These are phyloP conservation scores for Lathamus discolor DNA, from an alignment of 2,113 vertebrate species.

Conservation along the genomic window DNA sequence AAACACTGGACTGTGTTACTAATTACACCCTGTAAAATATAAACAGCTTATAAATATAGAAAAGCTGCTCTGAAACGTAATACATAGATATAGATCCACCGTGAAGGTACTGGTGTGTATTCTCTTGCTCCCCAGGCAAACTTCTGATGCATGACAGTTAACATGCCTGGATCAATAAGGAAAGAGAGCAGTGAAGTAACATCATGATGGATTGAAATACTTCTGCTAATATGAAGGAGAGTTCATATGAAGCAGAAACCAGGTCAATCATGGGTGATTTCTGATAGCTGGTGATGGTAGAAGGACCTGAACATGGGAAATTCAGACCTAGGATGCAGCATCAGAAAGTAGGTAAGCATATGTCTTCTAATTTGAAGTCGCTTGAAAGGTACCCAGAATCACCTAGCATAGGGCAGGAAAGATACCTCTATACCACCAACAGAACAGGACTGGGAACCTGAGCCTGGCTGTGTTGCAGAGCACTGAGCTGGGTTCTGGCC, in stretches of 20 bases:
- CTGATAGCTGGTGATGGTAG: neutral
- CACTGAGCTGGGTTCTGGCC: neutral
- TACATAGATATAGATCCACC: rapidly evolving
- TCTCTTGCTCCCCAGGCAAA: neutral
- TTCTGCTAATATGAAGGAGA: neutral
- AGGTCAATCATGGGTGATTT: neutral
- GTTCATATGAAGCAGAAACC: neutral
- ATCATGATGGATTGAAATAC: neutral
- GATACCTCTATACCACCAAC: neutral
- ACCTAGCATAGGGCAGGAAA: neutral
- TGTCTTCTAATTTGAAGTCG: neutral
- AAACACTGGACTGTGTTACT: neutral
- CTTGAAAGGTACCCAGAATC: neutral
- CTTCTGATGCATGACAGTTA: rapidly evolving
- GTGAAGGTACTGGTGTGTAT: neutral
- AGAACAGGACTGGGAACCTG: neutral
- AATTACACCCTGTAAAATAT: neutral
- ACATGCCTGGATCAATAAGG: neutral
- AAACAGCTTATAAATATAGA: neutral
- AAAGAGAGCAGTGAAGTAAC: neutral
- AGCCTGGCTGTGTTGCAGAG: neutral
- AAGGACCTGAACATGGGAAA: neutral
- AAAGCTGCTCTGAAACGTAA: neutral
- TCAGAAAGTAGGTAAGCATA: neutral
- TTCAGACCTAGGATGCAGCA: neutral